These are phyloP conservation scores for Rachycentron canadum DNA, from an alignment of 2,797 vertebrate genomes.

Conservation along the genomic window DNA sequence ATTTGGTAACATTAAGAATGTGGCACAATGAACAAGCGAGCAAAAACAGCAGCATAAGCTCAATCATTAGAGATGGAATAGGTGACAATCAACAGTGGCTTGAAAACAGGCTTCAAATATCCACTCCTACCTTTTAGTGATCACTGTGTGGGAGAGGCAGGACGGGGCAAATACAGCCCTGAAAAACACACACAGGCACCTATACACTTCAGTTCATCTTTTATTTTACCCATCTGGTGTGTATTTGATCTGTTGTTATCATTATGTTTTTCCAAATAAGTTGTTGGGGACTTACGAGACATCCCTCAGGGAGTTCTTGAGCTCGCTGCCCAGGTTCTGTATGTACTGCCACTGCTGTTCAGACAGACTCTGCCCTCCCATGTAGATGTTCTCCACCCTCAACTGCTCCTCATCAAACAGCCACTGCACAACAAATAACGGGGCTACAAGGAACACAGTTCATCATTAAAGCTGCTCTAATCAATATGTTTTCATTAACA, in stretches of 20 bases:
- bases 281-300: conserved; percentile 83
- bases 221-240: background rate
- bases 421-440: conserved; percentile 90
- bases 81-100: conserved; percentile 5
- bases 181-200: conserved; percentile 49
- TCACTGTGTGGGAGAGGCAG: conserved; percentile 89
- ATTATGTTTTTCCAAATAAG: background rate
- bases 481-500: background rate
- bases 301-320: conserved; percentile 87
- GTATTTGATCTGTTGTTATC: background rate
- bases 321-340: conserved; percentile 87
- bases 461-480: conserved; percentile 9
- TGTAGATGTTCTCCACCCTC: conserved; percentile 88
- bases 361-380: conserved; percentile 85
- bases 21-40: conserved; percentile 66
- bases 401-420: conserved; percentile 91
- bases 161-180: conserved; percentile 90
- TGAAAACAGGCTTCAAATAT: conserved; percentile 35
- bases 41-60: conserved; percentile 77
- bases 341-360: conserved; percentile 89
- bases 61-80: conserved; percentile 61
- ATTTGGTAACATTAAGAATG: conserved; percentile 79
- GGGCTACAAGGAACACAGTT: conserved; percentile 74
- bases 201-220: background rate
- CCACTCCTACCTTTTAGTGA: conserved; percentile 88